Evolutionary conservation across 35 echinoderm and acorn worm genomes (phyloP).

Genomic region (Eucidaris tribuloides): DNA sequence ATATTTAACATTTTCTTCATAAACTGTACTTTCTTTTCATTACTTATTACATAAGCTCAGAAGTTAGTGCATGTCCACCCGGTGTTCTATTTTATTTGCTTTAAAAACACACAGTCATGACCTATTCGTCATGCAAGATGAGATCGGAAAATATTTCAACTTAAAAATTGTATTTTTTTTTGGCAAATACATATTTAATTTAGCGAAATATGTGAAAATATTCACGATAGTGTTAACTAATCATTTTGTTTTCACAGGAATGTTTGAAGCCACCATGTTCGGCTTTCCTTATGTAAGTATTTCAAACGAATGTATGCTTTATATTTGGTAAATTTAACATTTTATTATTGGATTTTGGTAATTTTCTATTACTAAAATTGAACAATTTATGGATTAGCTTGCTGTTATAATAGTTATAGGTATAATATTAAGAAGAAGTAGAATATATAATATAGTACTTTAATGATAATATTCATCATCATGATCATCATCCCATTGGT

Average conservation of each 20-base stretch:
- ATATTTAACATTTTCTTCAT: too few relatives aligned
- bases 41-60: too few relatives aligned
- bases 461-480: background rate
- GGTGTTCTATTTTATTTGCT: too few relatives aligned
- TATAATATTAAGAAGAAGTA: background rate
- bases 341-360: background rate
- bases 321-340: background rate
- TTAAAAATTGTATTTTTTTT: background rate
- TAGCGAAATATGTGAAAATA: background rate
- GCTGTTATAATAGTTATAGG: background rate
- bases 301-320: background rate
- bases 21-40: too few relatives aligned
- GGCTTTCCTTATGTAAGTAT: conserved; percentile 99
- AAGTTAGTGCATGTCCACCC: too few relatives aligned
- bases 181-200: background rate
- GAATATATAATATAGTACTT: background rate
- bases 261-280: conserved; percentile 90
- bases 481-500: too few relatives aligned
- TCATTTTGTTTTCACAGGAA: background rate
- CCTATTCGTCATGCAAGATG: background rate
- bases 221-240: background rate
- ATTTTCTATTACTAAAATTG: background rate
- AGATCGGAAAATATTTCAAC: background rate
- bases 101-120: too few relatives aligned
- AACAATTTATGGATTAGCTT: too few relatives aligned